Evolutionary conservation across 1,140 invertebrate species (phyloP).

Genomic region (Hylaeus anthracinus): DNA sequence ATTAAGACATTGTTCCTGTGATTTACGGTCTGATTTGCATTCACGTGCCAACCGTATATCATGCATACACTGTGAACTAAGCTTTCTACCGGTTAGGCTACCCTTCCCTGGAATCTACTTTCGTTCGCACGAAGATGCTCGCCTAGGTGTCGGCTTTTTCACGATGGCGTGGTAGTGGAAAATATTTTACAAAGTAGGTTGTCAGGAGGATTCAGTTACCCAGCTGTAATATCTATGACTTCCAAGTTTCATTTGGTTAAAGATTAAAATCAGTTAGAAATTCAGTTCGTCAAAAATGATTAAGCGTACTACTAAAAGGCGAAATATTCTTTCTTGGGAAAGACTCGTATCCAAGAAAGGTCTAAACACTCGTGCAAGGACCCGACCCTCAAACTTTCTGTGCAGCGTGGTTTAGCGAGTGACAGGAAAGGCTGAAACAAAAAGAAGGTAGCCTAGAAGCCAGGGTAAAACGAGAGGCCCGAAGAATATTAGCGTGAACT

Average conservation of each 20-base stretch:
- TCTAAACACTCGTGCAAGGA: background rate
- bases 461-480: slow-evolving; percentile 7
- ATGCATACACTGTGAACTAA: slow-evolving; percentile 79
- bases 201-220: no score
- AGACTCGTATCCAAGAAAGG: no score
- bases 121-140: slow-evolving; percentile 20
- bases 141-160: slow-evolving; percentile 36
- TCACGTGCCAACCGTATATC: slow-evolving; percentile 80
- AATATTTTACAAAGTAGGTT: background rate
- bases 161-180: background rate
- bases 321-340: no score
- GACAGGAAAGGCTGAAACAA: background rate
- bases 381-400: slow-evolving; percentile 8
- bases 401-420: slow-evolving; percentile 28
- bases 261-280: no score
- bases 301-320: no score
- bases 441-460: background rate
- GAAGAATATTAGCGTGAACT: slow-evolving; percentile 50
- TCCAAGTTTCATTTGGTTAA: no score
- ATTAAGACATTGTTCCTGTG: slow-evolving; percentile 82
- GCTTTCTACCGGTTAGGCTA: slow-evolving; percentile 66
- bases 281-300: no score
- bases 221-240: no score
- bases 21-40: slow-evolving; percentile 81
- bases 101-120: slow-evolving; percentile 36